These are phyloP conservation scores for Drosophila rufa DNA, from an alignment of 1,140 invertebrate species.

Conservation along the genomic window DNA sequence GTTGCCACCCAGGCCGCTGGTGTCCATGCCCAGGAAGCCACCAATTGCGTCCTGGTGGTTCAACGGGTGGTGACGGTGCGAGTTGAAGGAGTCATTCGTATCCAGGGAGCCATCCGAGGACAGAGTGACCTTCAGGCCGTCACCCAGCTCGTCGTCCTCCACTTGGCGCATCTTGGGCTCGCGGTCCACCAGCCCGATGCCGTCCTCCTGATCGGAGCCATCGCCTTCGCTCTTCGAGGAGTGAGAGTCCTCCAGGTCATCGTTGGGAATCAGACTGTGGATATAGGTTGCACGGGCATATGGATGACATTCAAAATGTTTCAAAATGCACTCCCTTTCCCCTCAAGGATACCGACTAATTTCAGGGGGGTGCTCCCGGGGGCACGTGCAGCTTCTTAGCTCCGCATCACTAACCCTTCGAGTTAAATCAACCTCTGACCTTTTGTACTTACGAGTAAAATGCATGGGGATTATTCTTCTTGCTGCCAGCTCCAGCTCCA, in stretches of 20 bases:
- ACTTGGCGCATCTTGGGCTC: slow-evolving; percentile 62
- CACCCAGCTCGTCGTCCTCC: slow-evolving; percentile 85
- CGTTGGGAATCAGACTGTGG: slow-evolving; percentile 78
- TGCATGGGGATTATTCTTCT: slow-evolving; percentile 86
- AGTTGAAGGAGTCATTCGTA: slow-evolving; percentile 81
- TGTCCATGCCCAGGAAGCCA: slow-evolving; percentile 72
- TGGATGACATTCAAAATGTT: slow-evolving; percentile 4
- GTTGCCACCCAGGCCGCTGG: slow-evolving; percentile 28
- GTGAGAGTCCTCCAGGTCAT: slow-evolving; percentile 89
- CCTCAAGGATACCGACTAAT: slow-evolving; percentile 30
- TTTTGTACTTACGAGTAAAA: slow-evolving; percentile 89
- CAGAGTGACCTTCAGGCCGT: slow-evolving; percentile 79
- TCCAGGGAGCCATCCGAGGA: slow-evolving; percentile 73
- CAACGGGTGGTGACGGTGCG: slow-evolving; percentile 78
- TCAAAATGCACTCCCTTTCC: slow-evolving; percentile 1
- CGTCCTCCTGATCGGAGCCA: slow-evolving; percentile 84
- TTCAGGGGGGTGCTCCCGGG: slow-evolving; percentile 27
- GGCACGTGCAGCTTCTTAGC: slow-evolving; percentile 36
- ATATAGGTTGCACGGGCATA: background rate
- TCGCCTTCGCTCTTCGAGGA: slow-evolving; percentile 91
- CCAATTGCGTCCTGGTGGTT: slow-evolving; percentile 83
- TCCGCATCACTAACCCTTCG: slow-evolving; percentile 6
- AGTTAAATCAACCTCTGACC: background rate
- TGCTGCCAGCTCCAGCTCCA: slow-evolving; percentile 86
- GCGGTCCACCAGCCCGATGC: slow-evolving; percentile 33